Conservation (phyloP, 2,797 vertebrate species). For the Macropodus opercularis region DNA sequence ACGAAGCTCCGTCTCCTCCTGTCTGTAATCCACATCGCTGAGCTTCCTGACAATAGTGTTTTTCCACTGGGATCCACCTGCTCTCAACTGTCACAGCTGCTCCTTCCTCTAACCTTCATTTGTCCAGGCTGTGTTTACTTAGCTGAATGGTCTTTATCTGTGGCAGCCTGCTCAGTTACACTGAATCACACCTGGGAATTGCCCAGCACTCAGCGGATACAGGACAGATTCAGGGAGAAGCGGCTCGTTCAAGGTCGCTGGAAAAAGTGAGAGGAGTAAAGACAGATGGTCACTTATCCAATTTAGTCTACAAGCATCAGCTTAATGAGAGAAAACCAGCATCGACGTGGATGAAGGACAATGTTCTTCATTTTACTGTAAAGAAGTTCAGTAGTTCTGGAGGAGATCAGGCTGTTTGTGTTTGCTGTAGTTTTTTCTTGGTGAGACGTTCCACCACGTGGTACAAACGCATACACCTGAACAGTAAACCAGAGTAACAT, state of each 20-base stretch:
- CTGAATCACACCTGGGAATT: constrained; percentile 27
- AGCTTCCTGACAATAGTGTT: not conserved
- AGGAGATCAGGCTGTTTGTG: too few species aligned
- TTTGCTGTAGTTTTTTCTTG: too few species aligned
- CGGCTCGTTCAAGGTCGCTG: constrained; percentile 7
- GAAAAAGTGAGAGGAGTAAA: not conserved
- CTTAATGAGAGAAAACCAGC: not conserved
- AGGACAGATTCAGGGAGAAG: not conserved
- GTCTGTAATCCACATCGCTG: constrained; percentile 38
- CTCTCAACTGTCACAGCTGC: constrained; percentile 19
- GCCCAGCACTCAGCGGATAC: not conserved
- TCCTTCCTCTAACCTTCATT: constrained; percentile 37
- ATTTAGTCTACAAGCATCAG: not conserved
- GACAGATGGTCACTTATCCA: not conserved
- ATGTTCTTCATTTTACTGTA: not conserved
- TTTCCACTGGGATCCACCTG: constrained; percentile 21
- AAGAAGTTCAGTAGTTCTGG: too few species aligned
- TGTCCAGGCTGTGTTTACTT: constrained; percentile 6
- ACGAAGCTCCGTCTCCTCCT: constrained; percentile 15
- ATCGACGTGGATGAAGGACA: not conserved
- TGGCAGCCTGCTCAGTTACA: constrained; percentile 4
- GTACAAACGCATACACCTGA: too few species aligned
- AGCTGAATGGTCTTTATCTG: not conserved
- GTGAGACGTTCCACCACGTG: too few species aligned
- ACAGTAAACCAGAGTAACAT: too few species aligned